Base-by-base conservation (phyloP, 1,140 invertebrate species). In the Neodiprion pinetum region DNA sequence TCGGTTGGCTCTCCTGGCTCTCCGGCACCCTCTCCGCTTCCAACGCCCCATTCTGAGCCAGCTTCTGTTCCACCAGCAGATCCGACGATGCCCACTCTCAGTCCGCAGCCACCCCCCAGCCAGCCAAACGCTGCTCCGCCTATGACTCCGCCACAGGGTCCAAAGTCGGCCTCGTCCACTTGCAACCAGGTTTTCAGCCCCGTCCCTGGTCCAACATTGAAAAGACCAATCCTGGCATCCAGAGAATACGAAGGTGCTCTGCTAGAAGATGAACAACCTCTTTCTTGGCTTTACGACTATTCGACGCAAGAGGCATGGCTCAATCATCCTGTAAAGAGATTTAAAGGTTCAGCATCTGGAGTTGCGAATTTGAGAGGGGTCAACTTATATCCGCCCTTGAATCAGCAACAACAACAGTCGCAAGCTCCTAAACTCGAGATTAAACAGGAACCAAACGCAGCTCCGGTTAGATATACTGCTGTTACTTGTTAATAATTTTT, bases 281-380 rank as follows among this genome's bases (percentile, higher is more conserved):
- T 95, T 70, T 92, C 95, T 75, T 91, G 95, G 86, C 91, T 98
- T 1, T 98, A 98, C 84, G 95, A 98, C 86, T 97, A 97, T 89
- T 92, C 94, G 70, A 92, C 92, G 73, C 91, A 96, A 73, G 92
- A 96, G 85, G 94, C 93, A 21, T 98, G 96, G 96, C 89, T 96
- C 74, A 93, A 96, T 86, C 94, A 96, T 90, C 95, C 96, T 0
- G 95, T 96, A 49, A 97, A 97, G 86, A 92, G 93, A 80, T 94
- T 95, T 84, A 96, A 91, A 76, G 77, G 78, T 1, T 80, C 80
- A 9, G 73, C 74, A 23, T 72, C 77, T 65, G 86, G 84, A 73
- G 79, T 84, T 5, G 76, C 75, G 48, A 81, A 82, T 67, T 78
- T 77, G 23, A 81, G 83, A 53, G 81, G 77, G 68, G 85, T 82